A percentile compares a stretch with the other conserved stretches of the same genome.
phyloP scores from a whole-genome alignment of 2,797 vertebrate genomes.

The Chelon auratus region DNA sequence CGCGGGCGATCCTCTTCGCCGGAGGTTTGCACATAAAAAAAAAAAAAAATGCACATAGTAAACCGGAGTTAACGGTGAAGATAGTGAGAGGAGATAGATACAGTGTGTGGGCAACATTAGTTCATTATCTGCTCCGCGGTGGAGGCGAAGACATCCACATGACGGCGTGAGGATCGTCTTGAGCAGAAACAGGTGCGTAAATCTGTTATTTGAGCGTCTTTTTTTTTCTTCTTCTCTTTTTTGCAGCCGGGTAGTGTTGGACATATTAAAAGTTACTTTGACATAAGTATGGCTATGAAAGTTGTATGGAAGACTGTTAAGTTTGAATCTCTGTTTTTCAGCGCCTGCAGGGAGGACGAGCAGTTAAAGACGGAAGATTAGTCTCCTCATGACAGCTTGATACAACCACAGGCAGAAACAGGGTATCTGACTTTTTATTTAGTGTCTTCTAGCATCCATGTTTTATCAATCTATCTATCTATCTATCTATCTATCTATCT shows the following conservation, averaged over 20 bases:
- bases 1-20: constrained; percentile 51
- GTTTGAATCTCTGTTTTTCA: constrained; percentile 47
- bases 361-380: constrained; percentile 13
- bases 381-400: constrained; percentile 39
- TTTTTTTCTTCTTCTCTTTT: no score
- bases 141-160: constrained; percentile 38
- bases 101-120: constrained; percentile 52
- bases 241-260: no score
- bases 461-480: constrained; percentile 26
- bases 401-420: constrained; percentile 31
- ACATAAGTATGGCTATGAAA: not conserved
- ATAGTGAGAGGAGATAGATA: constrained; percentile 46
- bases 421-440: constrained; percentile 31
- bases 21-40: constrained; percentile 50
- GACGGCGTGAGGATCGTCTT: constrained; percentile 41
- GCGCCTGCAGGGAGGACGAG: constrained; percentile 20
- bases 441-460: not conserved
- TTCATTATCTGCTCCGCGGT: constrained; percentile 46
- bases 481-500: constrained; percentile 34
- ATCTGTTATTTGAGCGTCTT: no score
- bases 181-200: no score
- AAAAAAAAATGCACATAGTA: constrained; percentile 41
- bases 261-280: no score
- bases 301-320: constrained; percentile 24
- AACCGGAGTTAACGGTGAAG: constrained; percentile 38